Base-by-base conservation (phyloP, 2,113 vertebrate species). In the Pungitius pungitius region DNA sequence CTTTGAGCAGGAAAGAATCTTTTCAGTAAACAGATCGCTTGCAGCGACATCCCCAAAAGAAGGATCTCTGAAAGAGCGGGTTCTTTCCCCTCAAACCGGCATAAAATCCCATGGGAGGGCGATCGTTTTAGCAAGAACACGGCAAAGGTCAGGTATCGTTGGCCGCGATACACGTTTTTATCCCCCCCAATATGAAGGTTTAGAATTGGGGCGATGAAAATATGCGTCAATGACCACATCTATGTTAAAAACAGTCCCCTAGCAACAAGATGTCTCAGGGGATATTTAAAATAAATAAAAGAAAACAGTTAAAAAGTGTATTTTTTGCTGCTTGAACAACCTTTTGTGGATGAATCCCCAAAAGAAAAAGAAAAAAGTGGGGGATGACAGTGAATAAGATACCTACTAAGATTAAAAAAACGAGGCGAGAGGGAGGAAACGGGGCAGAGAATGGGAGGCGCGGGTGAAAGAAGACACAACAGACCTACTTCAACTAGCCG, bases 41-140 rank as follows among this genome's bases (percentile, higher is more conserved):
- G 57, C 40, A 65, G 76, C 69, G 49, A 62, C 64, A 18, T 65
- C 7, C 61, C 65, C 49, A 78, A 84, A 57, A 73, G 74, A 66
- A 68, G 82, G 47, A 66, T 8, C 30, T 56, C 77, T 55, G 47
- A n/a, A 68, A 81, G 78, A 81, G 78, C 60, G 33, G 82, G 78
- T 80, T 78, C 64, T 69, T 76, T 88, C 79, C 77, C 74, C 81
- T 74, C 73, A 66, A 80, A 60, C 72, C 14, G 49, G 30, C 56
- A 72, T 3, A 11, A 67, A 59, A 61, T 2, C 2, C 6, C 18
- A 13, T 30, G 30, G 30, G 26, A 24, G 43, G 8, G 27, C 1
- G 45, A 47, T 47, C 0, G 20, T 57, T 63, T 51, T 35, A 61
- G 60, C 27, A 37, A 52, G 39, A 56, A 65, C 10, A 17, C 4